Evolutionary conservation across 2,113 vertebrate genomes (phyloP), one percentile per base, ranked within the genome.

Genomic region (Pungitius pungitius): DNA sequence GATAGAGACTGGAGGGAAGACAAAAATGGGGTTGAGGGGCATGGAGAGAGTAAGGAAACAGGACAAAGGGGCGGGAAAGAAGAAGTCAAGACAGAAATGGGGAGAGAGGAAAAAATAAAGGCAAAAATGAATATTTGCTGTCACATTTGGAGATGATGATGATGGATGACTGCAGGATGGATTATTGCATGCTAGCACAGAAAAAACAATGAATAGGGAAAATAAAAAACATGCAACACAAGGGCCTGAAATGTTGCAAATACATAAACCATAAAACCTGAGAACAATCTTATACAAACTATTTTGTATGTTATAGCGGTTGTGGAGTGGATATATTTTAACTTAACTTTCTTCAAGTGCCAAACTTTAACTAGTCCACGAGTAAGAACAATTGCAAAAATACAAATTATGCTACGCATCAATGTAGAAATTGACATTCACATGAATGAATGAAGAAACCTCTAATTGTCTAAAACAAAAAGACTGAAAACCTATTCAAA

Each of bases 1-100:
- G 85, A 56, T 81, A 92, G 58, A 90, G 88, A 77, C 90, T 92
- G 69, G 5, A 49, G 62, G 58, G 22, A 20, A 22, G 40, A 11
- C 17, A 42, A 10, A 26, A 1, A 39, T n/a, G n/a, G 20, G 24
- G 58, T 40, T 11, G 10, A 10, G 20, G 60, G 0, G 55, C 18
- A 51, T 0, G 43, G n/a, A 6, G 18, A 10, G 11, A 1, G 27
- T 5, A 22, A 22, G 18, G 0, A 8, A 62, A 69, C 15, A 57
- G 27, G 17, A 60, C 15, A 62, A 42, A 42, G 40, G 40, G n/a
- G 58, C 5, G 30, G 10, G 52, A 40, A 24, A 1, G 24, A 17
- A 15, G 1, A 2, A 37, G n/a, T n/a, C n/a, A 39, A 73, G 47
- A 37, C 22, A 40, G 12, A 72, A 66, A 45, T 37, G 62, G 59